A percentile compares a stretch with the other conserved stretches of the same genome.
Conservation (phyloP, 2,888 invertebrate species). For the Amphipoea oculea region DNA sequence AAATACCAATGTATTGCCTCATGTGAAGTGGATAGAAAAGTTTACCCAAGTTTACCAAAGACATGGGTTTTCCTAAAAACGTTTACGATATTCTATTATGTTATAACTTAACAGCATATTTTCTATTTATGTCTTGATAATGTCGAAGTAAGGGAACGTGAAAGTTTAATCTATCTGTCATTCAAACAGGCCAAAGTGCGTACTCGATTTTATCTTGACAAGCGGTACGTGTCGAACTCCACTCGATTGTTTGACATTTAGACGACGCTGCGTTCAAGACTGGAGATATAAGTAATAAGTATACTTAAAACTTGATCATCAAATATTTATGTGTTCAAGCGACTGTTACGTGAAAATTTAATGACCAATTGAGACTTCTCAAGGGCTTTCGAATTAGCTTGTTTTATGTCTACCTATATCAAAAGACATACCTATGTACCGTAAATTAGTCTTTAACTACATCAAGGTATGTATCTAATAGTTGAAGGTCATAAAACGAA, state of each 20-base stretch:
- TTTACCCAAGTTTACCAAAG: background rate
- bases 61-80: conserved; percentile 24
- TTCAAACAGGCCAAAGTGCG: conserved; percentile 64
- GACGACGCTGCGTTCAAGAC: conserved; percentile 55
- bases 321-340: conserved; percentile 60
- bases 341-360: conserved; percentile 57
- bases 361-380: conserved; percentile 54
- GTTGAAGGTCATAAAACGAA: conserved; percentile 4
- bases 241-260: conserved; percentile 71
- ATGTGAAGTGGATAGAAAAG: conserved; percentile 19
- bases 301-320: conserved; percentile 60
- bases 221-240: conserved; percentile 68
- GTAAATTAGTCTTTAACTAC: conserved; percentile 12
- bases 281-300: conserved; percentile 53
- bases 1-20: conserved; percentile 30
- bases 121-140: conserved; percentile 51
- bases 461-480: background rate
- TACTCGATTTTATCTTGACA: conserved; percentile 74
- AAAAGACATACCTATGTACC: background rate
- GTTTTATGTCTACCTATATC: conserved; percentile 22
- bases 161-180: conserved; percentile 74
- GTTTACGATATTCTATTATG: conserved; percentile 19
- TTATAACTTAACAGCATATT: conserved; percentile 39
- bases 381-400: conserved; percentile 36
- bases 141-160: conserved; percentile 57